These are phyloP conservation scores for Tauraco erythrolophus DNA, from an alignment of 2,113 vertebrate genomes.

Conservation along the genomic window DNA sequence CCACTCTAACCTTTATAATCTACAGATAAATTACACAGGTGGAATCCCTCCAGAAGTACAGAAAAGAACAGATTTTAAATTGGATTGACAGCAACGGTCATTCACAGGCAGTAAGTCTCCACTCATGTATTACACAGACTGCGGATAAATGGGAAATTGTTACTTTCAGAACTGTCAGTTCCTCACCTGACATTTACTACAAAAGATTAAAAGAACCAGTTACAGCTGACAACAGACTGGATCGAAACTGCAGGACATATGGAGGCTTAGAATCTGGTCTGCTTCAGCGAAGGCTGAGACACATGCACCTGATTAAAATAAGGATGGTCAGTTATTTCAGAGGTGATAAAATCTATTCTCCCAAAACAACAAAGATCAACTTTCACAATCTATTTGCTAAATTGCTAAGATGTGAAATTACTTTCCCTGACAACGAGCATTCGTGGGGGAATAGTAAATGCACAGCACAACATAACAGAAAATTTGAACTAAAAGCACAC, in stretches of 20 bases:
- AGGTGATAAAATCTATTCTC: not conserved
- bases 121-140: not conserved
- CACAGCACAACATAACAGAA: not conserved
- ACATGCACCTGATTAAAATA: not conserved
- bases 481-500: not conserved
- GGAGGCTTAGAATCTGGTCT: not conserved
- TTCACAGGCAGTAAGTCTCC: not conserved
- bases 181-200: slow-evolving; percentile 33
- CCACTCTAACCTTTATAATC: not conserved
- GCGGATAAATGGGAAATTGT: slow-evolving; percentile 33
- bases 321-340: not conserved
- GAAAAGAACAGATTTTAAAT: not conserved
- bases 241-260: not conserved
- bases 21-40: not conserved
- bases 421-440: slow-evolving; percentile 12
- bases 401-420: slow-evolving; percentile 32
- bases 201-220: slow-evolving; percentile 15
- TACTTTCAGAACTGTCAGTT: slow-evolving; percentile 7
- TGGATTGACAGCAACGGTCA: not conserved
- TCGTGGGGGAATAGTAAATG: slow-evolving; percentile 1
- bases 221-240: slow-evolving; percentile 16
- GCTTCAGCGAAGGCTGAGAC: not conserved
- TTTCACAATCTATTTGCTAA: slow-evolving; percentile 29
- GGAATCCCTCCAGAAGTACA: not conserved
- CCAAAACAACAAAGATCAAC: not conserved